Evolutionary conservation across 2,113 vertebrate genomes (phyloP), one percentile per base, ranked within the genome.

Genomic region (Onychostruthus taczanowskii): DNA sequence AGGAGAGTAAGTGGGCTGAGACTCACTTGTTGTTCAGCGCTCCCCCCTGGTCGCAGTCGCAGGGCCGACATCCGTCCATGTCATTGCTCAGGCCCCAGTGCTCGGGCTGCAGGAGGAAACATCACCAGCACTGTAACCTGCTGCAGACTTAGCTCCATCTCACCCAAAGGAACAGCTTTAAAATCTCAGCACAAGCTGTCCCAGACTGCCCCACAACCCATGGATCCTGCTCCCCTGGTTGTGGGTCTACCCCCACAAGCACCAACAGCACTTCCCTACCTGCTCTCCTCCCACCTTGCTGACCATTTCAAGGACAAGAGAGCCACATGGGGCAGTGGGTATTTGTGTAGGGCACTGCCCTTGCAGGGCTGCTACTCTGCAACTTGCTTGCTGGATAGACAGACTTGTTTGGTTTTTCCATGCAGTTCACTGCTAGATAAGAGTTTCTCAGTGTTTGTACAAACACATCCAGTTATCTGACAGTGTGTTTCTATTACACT

Each of bases 11-110:
- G 19, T 0, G 7, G 72, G 78, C 41, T 89, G 62, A 70, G 76
- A 97, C 99, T 98, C 97, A 99, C 99, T 98, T 98, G 93, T 99
- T 99, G 96, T 98, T 98, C 52, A 99, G 47, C 0, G 99, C 98
- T 88, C 99, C 99, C 37, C 99, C 99, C 20, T 97, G 92, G 93
- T 99, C 99, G 26, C 99, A 99, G 96, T 99, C 99, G n/a, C 99
- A 99, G 0, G 99, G 98, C 88, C 99, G 98, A 96, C 99, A 99
- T 50, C 99, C 99, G 2, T 99, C 99, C 97, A 99, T 97, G 93
- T 99, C 99, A 0, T 99, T 99, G 97, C 99, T 99, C 82, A 99
- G 98, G 53, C 99, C 99, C 99, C 99, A 99, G 82, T 99, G 98
- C 96, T 99, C 98, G 55, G 98, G 94, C 99, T 99, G 97, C 23